phyloP scores from a whole-genome alignment of 2,113 vertebrate genomes.

The Chionodraco myersi region DNA sequence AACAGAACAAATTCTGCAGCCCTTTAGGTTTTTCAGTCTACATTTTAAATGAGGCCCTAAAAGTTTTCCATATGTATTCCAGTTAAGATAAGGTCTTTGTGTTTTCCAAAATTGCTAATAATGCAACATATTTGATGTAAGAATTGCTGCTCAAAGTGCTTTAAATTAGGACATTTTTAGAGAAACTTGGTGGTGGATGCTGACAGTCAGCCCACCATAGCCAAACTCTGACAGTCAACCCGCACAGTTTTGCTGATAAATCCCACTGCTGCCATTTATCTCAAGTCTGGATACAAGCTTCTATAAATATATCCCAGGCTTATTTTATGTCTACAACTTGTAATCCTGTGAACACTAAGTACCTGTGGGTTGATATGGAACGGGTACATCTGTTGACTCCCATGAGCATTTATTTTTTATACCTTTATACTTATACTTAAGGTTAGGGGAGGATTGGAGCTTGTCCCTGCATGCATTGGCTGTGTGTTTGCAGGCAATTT shows the following conservation, averaged over 20 bases:
- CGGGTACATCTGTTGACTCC: constrained; percentile 32
- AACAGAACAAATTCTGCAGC: background rate
- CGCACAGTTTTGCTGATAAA: constrained; percentile 33
- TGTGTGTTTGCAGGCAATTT: no score
- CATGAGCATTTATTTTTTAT: background rate
- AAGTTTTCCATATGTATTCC: background rate
- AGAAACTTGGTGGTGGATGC: background rate
- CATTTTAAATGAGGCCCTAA: background rate
- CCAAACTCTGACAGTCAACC: constrained; percentile 23
- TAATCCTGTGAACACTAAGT: constrained; percentile 54
- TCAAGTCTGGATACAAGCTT: constrained; percentile 30
- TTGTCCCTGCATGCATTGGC: background rate
- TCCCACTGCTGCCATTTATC: constrained; percentile 37
- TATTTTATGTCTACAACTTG: constrained; percentile 59
- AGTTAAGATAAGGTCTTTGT: background rate
- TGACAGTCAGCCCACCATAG: constrained; percentile 3
- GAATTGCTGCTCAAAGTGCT: background rate
- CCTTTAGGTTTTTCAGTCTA: background rate
- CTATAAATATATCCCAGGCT: constrained; percentile 46
- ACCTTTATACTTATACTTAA: background rate
- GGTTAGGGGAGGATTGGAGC: background rate
- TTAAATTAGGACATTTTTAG: background rate
- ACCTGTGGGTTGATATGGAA: constrained; percentile 45
- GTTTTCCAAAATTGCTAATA: background rate
- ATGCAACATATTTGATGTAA: background rate